Percentiles rank a stretch among this genome's conserved stretches.
phyloP scores from a whole-genome alignment of 2,797 vertebrate genomes.

The Myotis daubentonii region DNA sequence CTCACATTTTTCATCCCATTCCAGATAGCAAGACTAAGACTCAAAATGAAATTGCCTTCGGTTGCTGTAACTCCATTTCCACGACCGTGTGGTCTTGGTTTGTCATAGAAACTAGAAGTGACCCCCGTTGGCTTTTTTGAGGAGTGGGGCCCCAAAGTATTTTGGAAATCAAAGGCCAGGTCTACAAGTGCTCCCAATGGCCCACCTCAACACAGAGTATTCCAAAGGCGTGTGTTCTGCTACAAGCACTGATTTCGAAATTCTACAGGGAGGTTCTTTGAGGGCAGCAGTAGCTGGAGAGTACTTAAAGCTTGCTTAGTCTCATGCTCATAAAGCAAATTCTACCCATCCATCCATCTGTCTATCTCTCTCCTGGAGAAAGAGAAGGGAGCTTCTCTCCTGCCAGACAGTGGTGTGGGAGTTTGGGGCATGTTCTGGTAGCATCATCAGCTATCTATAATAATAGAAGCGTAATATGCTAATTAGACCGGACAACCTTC shows the following conservation, averaged over 20 bases:
- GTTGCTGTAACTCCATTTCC: not conserved
- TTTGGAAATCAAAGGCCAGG: not conserved
- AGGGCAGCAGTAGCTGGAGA: not conserved
- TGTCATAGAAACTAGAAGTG: not conserved
- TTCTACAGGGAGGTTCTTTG: not conserved
- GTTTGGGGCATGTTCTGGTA: not conserved
- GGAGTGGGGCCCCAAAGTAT: not conserved
- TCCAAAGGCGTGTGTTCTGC: not conserved
- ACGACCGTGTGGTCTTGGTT: not conserved
- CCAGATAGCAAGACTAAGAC: not conserved
- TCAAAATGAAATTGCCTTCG: constrained; percentile 1
- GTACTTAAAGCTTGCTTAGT: not conserved
- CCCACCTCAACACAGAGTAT: not conserved
- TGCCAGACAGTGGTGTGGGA: not conserved
- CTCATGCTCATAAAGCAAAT: not conserved
- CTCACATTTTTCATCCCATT: not conserved
- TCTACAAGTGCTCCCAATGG: not conserved
- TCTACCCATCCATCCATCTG: not conserved
- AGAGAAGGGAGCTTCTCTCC: not conserved
- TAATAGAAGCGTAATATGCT: no score
- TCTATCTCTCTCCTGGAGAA: not conserved
- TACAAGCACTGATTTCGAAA: not conserved
- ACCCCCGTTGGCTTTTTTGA: not conserved
- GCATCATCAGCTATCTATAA: not conserved
- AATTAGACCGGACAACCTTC: no score